Evolutionary conservation across 23 tunicate species (phyloP), one percentile per base, ranked within the genome.

Genomic region (Corella eumyota): DNA sequence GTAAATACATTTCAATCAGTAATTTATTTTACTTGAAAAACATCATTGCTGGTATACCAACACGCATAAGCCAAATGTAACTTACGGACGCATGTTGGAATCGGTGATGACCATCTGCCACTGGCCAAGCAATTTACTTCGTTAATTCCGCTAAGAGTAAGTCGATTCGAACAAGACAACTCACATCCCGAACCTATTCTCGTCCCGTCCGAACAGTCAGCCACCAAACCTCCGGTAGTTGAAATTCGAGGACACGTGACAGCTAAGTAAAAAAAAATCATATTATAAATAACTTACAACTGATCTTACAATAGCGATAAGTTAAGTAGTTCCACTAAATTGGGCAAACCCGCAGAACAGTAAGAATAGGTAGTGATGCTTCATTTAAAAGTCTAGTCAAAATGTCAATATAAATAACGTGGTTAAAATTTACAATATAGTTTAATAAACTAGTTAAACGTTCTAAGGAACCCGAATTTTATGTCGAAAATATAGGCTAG

Each of bases 11-110:
- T 9, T 40, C 15, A 68, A 56, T 6, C 29, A 5, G n/a, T 21
- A 38, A 32, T 60, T 40, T 40, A 40, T 40, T 15, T 15, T 40
- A 40, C 48, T 40, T 40, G 11, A 51, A 51, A 51, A 59, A 11
- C 1, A 59, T 34, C 9, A 59, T 59, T 1, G 26, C 13, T 25
- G 0, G 13, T 54, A 22, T 54, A 19, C 13, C 0, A 54, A 40
- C 15, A 40, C 15, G 13, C 13, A 15, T 40, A 40, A 40, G 48
- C 11, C 48, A 40, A 40, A 40, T 11, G 15, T n/a, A n/a, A 65
- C 83, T 50, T 65, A 83, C 95, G 45, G 58, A 24, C 58, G 67
- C 95, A 85, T 47, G 6, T 36, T 1, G 95, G 84, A 2, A 60
- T 33, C 1, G 59, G 6, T 15, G 35, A 29, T 2, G 78, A 75